These are phyloP conservation scores for Chrysemys picta DNA, from an alignment of 2,113 vertebrate species.

Conservation along the genomic window DNA sequence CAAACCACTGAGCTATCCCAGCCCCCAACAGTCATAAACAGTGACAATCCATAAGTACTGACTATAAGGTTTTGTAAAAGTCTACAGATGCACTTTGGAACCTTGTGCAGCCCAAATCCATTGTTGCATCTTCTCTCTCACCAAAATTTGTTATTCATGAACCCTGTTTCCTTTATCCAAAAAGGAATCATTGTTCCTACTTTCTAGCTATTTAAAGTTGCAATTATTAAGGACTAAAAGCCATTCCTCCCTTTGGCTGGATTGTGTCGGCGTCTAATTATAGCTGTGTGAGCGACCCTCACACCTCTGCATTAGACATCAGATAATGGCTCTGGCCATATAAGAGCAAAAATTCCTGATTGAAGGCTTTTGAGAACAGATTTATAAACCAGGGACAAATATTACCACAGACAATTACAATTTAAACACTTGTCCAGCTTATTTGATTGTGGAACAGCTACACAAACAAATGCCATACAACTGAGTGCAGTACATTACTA, in stretches of 20 bases:
- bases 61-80: background rate
- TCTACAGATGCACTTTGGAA: background rate
- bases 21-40: background rate
- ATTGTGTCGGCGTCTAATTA: background rate
- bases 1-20: too few relatives aligned
- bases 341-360: background rate
- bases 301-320: background rate
- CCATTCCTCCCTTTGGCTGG: background rate
- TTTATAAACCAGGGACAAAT: background rate
- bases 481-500: background rate
- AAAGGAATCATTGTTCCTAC: background rate
- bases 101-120: background rate
- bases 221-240: background rate
- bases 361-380: background rate
- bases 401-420: background rate
- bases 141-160: background rate
- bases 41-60: background rate
- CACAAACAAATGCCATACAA: slow-evolving; percentile 19
- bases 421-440: background rate
- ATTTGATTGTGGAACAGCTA: background rate
- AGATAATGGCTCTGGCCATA: background rate
- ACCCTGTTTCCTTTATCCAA: background rate
- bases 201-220: background rate
- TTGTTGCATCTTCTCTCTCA: background rate
- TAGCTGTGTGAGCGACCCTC: background rate